These are phyloP conservation scores for Drosophila carrolli DNA, from an alignment of 1,140 invertebrate genomes.

Conservation along the genomic window DNA sequence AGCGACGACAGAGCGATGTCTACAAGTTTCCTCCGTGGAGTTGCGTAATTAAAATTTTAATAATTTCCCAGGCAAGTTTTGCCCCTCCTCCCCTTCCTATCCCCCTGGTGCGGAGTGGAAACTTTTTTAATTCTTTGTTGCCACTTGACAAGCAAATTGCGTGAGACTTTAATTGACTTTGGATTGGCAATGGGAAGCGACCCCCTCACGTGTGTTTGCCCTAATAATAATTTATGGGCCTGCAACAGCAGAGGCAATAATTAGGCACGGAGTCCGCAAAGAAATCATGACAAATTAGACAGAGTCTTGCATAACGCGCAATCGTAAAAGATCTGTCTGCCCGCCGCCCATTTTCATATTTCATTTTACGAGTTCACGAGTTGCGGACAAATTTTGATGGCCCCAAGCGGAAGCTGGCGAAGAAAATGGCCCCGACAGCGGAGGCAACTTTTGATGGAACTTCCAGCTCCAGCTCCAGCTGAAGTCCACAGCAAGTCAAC, in stretches of 20 bases:
- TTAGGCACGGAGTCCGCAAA: constrained; percentile 28
- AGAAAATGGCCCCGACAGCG: constrained; percentile 29
- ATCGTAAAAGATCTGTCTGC: constrained; percentile 46
- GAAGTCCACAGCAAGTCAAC: constrained; percentile 17
- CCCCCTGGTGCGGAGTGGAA: background rate
- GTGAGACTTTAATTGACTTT: constrained; percentile 67
- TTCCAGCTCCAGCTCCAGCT: constrained; percentile 22
- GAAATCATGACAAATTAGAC: constrained; percentile 60
- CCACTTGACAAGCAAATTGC: constrained; percentile 59
- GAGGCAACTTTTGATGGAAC: constrained; percentile 67
- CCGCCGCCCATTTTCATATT: constrained; percentile 47
- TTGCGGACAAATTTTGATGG: constrained; percentile 76
- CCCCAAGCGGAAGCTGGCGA: constrained; percentile 34
- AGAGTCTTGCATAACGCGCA: constrained; percentile 56
- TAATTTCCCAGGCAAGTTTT: constrained; percentile 61
- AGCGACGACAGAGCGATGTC: constrained; percentile 38
- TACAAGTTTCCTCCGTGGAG: constrained; percentile 49
- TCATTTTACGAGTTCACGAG: constrained; percentile 76
- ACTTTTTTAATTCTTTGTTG: constrained; percentile 63
- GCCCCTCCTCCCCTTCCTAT: no score
- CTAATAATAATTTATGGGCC: constrained; percentile 51
- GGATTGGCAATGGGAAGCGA: constrained; percentile 47
- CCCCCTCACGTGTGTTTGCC: constrained; percentile 6
- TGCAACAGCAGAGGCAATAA: constrained; percentile 11
- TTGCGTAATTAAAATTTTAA: constrained; percentile 78